Evolutionary conservation across 64 coral and sea anemone genomes (phyloP), one percentile per base, ranked within the genome.

Genomic region (Porites australiensis): DNA sequence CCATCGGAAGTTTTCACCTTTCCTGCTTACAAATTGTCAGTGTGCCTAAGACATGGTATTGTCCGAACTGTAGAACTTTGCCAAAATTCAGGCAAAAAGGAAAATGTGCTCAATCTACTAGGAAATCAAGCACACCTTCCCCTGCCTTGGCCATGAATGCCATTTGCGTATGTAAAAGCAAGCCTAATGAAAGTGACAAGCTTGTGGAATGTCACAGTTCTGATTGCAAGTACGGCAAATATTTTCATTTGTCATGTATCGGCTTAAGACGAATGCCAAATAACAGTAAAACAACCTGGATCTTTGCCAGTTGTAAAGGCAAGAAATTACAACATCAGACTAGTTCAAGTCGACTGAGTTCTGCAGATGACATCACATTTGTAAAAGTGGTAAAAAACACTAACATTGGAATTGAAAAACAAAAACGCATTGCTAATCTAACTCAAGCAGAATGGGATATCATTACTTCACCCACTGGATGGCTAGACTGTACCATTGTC

Each of bases 361-460:
- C 55, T 47, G 44, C 62, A 72, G 13, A 72, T 62, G 68, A 90
- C 76, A 52, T 60, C 61, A 90, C 57, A 45, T 72, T 59, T 47
- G 19, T 88, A 9, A 93, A 72, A 88, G 15, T 58, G 52, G 89
- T 75, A 19, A 67, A 74, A n/a, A 58, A 13, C 13, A 19, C 72
- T 67, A 88, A 37, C 58, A 48, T 63, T 16, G 27, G 84, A 13
- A 85, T 11, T 47, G 71, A 82, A 52, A 93, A 93, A 70, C 78
- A 93, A 82, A 74, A 21, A 50, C 19, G 62, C 44, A 75, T 78
- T 47, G 86, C 77, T 82, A 94, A 75, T 20, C 60, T 94, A 27
- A 64, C 68, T 20, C 16, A 63, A 43, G 82, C 82, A 55, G 93
- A 94, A 77, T 94, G 75, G 82, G 79, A 64, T n/a, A 78, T 94